Percentiles rank a stretch among this genome's conserved stretches.
These are phyloP conservation scores for Carpatolechia fugitivella DNA, from an alignment of 2,888 invertebrate species.

Conservation along the genomic window DNA sequence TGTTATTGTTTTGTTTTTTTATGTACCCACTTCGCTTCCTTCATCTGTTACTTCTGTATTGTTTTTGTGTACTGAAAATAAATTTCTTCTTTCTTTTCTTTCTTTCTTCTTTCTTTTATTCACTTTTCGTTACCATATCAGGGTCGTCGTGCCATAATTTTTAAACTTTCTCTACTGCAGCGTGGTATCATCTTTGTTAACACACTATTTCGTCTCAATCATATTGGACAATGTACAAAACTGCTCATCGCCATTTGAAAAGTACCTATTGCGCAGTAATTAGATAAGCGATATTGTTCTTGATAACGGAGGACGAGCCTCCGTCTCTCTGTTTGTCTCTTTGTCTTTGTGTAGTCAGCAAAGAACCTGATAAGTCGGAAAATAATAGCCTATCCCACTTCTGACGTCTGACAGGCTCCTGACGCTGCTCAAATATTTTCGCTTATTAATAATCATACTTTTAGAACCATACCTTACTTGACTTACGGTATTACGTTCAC, in stretches of 20 bases:
- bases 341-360: conserved; percentile 44
- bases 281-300: conserved; percentile 24
- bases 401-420: conserved; percentile 18
- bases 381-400: conserved; percentile 25
- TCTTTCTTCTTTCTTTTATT: too few relatives aligned
- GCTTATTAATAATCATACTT: too few relatives aligned
- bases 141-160: too few relatives aligned
- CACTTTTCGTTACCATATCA: too few relatives aligned
- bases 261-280: conserved; percentile 35
- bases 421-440: conserved; percentile 18
- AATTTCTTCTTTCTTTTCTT: too few relatives aligned
- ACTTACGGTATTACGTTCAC: neutral
- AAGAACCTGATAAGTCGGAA: conserved; percentile 32
- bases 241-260: conserved; percentile 13
- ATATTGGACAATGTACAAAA: neutral
- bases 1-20: too few relatives aligned
- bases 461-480: too few relatives aligned
- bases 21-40: too few relatives aligned
- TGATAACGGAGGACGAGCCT: conserved; percentile 48
- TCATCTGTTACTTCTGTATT: too few relatives aligned
- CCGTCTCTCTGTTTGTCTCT: conserved; percentile 36
- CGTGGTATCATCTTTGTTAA: neutral
- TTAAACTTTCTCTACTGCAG: too few relatives aligned
- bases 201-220: neutral
- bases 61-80: too few relatives aligned